Evolutionary conservation across 2,888 invertebrate genomes (phyloP).

Genomic region (Rotaria magnacalcarata): DNA sequence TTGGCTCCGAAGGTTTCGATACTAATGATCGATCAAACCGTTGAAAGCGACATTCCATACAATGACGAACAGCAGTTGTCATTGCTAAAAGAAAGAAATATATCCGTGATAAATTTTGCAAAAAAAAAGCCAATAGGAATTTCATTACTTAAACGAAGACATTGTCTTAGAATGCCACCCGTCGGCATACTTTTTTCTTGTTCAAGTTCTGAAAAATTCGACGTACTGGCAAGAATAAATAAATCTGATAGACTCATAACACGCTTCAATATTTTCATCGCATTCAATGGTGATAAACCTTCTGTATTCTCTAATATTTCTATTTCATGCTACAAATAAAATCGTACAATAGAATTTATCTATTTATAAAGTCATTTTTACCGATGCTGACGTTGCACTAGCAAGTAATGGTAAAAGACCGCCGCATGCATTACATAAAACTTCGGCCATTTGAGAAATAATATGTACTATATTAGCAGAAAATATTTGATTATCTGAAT

Average conservation of each 20-base stretch:
- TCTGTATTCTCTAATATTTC: conserved; percentile 97
- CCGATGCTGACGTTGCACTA: conserved; percentile 83
- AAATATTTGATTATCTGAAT: conserved; percentile 95
- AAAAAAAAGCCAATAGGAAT: too few species aligned
- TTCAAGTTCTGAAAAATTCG: conserved; percentile 94
- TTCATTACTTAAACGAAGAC: conserved; percentile 70
- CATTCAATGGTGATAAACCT: conserved; percentile 95
- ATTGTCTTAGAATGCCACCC: conserved; percentile 94
- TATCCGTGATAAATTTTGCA: too few species aligned
- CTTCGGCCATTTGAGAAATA: conserved; percentile 95
- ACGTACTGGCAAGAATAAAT: conserved; percentile 90
- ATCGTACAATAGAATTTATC: too few species aligned
- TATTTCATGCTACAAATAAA: conserved; percentile 75
- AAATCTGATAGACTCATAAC: conserved; percentile 97
- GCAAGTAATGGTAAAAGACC: conserved; percentile 90
- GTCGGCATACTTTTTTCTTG: conserved; percentile 97
- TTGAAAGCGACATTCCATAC: conserved; percentile 68
- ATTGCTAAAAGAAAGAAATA: conserved; percentile 68
- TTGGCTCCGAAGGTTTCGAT: neutral
- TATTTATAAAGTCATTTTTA: neutral
- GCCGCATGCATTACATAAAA: conserved; percentile 95
- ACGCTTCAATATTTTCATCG: conserved; percentile 95
- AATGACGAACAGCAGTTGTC: conserved; percentile 98
- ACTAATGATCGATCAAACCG: conserved; percentile 50
- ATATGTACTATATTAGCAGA: conserved; percentile 98